A percentile compares a stretch with the other conserved stretches of the same genome.
Evolutionary conservation across 2,888 invertebrate species (phyloP).

Genomic region (Allophyes oxyacanthae): DNA sequence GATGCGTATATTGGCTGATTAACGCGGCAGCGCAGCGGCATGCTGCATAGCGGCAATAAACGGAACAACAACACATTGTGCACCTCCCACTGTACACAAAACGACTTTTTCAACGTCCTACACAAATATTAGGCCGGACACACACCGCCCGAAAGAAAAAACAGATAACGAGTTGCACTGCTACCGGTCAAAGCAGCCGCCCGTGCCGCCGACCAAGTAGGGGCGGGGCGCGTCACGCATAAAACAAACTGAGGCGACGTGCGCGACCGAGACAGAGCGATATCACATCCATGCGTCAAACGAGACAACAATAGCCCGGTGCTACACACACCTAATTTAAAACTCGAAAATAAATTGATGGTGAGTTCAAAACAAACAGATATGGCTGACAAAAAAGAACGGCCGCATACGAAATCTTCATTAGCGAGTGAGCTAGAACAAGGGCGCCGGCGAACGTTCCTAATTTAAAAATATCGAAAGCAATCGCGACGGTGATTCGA

Average conservation of each 20-base stretch:
- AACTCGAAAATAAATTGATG: slow-evolving; percentile 87
- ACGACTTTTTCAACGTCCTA: slow-evolving; percentile 80
- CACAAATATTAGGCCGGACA: slow-evolving; percentile 86
- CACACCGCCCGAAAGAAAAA: slow-evolving; percentile 80
- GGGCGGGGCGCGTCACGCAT: slow-evolving; percentile 88
- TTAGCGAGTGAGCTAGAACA: slow-evolving; percentile 79
- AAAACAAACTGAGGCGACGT: slow-evolving; percentile 84
- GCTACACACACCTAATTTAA: slow-evolving; percentile 84
- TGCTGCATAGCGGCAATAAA: slow-evolving; percentile 69
- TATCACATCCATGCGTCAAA: slow-evolving; percentile 44
- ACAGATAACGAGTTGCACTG: slow-evolving; percentile 83
- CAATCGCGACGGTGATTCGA: slow-evolving; percentile 83
- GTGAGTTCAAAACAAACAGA: slow-evolving; percentile 88
- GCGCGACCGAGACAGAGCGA: slow-evolving; percentile 72
- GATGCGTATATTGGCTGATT: slow-evolving; percentile 48
- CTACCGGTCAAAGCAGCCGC: slow-evolving; percentile 85
- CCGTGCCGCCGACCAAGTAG: slow-evolving; percentile 76
- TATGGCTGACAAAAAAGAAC: slow-evolving; percentile 87
- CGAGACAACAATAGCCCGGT: slow-evolving; percentile 74
- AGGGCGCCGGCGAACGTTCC: slow-evolving; percentile 72
- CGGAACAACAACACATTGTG: slow-evolving; percentile 67
- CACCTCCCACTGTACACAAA: slow-evolving; percentile 80
- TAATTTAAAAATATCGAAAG: slow-evolving; percentile 75
- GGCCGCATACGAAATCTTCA: slow-evolving; percentile 83
- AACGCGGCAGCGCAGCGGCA: slow-evolving; percentile 38